Conservation (phyloP, 2,797 vertebrate genomes). For the Acanthornis magna region DNA sequence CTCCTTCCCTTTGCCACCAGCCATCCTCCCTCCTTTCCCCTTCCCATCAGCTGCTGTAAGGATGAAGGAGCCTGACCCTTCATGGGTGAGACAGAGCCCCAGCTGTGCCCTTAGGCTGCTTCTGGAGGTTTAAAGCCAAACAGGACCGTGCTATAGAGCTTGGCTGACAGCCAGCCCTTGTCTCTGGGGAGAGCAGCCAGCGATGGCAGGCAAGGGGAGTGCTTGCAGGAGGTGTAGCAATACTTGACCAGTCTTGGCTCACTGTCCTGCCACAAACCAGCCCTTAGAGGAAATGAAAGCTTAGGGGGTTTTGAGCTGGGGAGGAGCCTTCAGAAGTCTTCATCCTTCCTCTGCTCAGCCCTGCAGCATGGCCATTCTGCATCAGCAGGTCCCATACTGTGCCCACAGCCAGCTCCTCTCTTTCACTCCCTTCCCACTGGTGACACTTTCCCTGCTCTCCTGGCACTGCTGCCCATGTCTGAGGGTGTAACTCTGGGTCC, state of each 20-base stretch:
- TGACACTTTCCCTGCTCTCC: not conserved
- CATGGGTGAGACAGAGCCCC: not conserved
- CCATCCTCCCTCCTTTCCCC: not conserved
- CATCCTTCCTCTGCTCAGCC: not conserved
- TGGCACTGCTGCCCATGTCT: not conserved
- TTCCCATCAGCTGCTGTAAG: not conserved
- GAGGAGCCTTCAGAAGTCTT: not conserved
- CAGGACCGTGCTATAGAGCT: rapidly evolving
- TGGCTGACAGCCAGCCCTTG: not conserved
- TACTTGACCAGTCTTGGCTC: not conserved
- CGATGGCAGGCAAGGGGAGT: not conserved
- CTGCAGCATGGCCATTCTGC: not conserved
- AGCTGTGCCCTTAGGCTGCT: not conserved
- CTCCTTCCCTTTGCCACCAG: not conserved
- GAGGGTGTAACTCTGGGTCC: not conserved
- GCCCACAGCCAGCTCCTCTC: not conserved
- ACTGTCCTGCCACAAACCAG: not conserved
- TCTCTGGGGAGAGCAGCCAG: not conserved
- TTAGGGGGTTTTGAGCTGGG: not conserved
- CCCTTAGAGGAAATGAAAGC: constrained; percentile 14
- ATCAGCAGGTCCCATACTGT: rapidly evolving
- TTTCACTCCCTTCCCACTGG: not conserved
- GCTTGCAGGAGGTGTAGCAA: not conserved
- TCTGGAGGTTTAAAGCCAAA: not conserved
- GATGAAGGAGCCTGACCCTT: not conserved